Base-by-base conservation (phyloP, 2,888 invertebrate species). In the Pelosia muscerda region DNA sequence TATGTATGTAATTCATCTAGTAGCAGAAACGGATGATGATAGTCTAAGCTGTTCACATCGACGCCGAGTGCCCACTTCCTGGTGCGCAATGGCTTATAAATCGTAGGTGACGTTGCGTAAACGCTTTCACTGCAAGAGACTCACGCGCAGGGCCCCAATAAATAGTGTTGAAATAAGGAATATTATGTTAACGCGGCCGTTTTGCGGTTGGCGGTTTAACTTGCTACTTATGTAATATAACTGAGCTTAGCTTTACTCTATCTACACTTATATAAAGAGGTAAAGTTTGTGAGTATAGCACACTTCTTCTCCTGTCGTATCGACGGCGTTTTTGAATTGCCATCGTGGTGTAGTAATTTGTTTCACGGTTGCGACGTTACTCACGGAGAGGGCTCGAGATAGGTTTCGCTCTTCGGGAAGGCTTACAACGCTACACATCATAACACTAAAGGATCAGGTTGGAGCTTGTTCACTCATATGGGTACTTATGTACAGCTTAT, bases 71-170 rank as follows among this genome's bases (percentile, higher is more conserved):
- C 49, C 23, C 54, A 72, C 68, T 78, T 78, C 74, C 70, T 62
- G 57, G 55, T 62, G 15, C 61, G 78, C 74, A 78, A 76, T 78
- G 28, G 57, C 54, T 68, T 69, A 65, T 74, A 72, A 78, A 76
- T 71, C 68, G 66, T 42, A 68, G 68, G 71, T 77, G 68, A 55
- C 49, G 58, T 79, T 79, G 71, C 77, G 73, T 65, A 79, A 79
- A 56, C 53, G 57, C 79, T 79, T 79, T 79, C 79, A 73, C 79
- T 68, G 10, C n/a, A 15, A 60, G 63, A 54, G 42, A 57, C 55
- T 53, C 65, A 19, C 19, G 58, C 69, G 53, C 65, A 49, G 28
- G 38, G 54, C 63, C 25, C 15, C 59, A 49, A 49, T 49, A 25
- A 19, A 59, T 55, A 57, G 54, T 67, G 67, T 58, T 58, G 67